Evolutionary conservation across 1,140 invertebrate species (phyloP).

Genomic region (Cepaea nemoralis): DNA sequence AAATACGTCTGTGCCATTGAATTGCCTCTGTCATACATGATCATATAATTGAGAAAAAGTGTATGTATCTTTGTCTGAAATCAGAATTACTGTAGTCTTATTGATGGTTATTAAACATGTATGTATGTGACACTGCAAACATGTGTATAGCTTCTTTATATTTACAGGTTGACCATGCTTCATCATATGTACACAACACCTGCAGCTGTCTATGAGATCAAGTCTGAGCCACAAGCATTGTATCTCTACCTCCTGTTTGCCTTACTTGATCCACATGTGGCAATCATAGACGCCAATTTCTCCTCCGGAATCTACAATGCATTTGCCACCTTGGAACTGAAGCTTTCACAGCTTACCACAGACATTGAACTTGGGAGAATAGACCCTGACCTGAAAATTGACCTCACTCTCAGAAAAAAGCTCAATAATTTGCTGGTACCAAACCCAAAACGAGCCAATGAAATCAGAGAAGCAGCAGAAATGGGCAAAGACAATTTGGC

Average conservation of each 20-base stretch:
- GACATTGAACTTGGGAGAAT: slow-evolving; percentile 66
- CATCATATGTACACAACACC: slow-evolving; percentile 68
- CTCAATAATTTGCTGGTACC: slow-evolving; percentile 59
- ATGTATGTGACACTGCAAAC: no score
- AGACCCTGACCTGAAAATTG: slow-evolving; percentile 56
- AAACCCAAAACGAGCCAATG: slow-evolving; percentile 62
- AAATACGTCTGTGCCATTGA: no score
- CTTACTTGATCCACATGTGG: slow-evolving; percentile 65
- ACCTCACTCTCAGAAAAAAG: slow-evolving; percentile 54
- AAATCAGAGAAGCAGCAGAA: slow-evolving; percentile 58
- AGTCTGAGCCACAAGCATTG: slow-evolving; percentile 67
- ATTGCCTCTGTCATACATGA: no score
- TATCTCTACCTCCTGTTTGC: slow-evolving; percentile 70
- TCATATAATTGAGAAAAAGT: no score
- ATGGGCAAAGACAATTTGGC: slow-evolving; percentile 56
- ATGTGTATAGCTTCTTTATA: neutral
- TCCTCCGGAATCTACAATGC: slow-evolving; percentile 66
- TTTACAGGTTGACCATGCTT: slow-evolving; percentile 58
- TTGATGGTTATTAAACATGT: no score
- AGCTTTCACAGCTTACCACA: slow-evolving; percentile 55
- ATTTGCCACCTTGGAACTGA: slow-evolving; percentile 58
- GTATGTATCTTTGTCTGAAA: no score
- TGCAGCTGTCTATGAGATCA: slow-evolving; percentile 63
- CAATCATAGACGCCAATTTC: slow-evolving; percentile 71
- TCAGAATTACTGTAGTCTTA: no score